Evolutionary conservation across 2,888 invertebrate species (phyloP).

Genomic region (Vanessa cardui): DNA sequence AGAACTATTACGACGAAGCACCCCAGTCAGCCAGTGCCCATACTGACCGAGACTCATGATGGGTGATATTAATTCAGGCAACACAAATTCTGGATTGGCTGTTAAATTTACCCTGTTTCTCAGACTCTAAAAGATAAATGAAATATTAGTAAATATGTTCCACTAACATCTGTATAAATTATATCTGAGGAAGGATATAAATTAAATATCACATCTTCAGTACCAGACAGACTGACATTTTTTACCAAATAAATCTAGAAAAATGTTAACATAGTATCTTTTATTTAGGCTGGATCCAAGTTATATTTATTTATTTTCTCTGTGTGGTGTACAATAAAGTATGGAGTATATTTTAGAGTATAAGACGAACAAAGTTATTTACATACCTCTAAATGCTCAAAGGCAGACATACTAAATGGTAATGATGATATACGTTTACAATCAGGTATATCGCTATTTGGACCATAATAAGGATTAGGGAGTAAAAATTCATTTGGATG

Average conservation of each 20-base stretch:
- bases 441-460: constrained; percentile 79
- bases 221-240: too few relatives aligned
- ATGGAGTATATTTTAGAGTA: too few relatives aligned
- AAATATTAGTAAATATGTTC: too few relatives aligned
- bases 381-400: constrained; percentile 72
- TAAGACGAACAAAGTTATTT: background rate
- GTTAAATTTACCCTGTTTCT: constrained; percentile 62
- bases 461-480: constrained; percentile 49
- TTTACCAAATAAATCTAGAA: too few relatives aligned
- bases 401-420: constrained; percentile 72
- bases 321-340: too few relatives aligned
- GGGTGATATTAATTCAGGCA: constrained; percentile 58
- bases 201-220: too few relatives aligned
- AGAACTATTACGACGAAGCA: constrained; percentile 85
- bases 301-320: too few relatives aligned
- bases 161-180: too few relatives aligned
- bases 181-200: too few relatives aligned
- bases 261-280: too few relatives aligned
- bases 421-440: constrained; percentile 83
- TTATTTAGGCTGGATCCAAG: too few relatives aligned
- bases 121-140: constrained; percentile 59
- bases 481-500: constrained; percentile 56
- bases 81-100: constrained; percentile 53
- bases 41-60: constrained; percentile 66
- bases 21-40: constrained; percentile 85